Evolutionary conservation across 2,797 vertebrate genomes (phyloP).

Genomic region (Rhinatrema bivittatum): DNA sequence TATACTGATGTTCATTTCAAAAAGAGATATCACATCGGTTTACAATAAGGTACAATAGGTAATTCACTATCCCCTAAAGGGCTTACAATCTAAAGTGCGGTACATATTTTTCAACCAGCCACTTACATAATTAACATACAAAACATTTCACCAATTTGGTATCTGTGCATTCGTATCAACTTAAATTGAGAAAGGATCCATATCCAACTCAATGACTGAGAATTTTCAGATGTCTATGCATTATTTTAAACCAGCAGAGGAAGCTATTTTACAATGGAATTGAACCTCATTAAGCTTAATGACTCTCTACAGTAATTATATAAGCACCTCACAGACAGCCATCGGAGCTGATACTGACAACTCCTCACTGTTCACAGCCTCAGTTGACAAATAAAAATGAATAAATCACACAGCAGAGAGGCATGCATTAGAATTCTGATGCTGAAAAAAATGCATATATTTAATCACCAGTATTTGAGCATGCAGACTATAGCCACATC

Average conservation of each 20-base stretch:
- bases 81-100: no score
- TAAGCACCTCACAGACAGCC: constrained; percentile 29
- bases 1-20: no score
- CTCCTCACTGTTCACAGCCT: constrained; percentile 28
- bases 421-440: constrained; percentile 3
- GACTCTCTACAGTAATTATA: constrained; percentile 44
- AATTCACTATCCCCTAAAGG: no score
- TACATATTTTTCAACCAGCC: no score
- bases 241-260: constrained; percentile 15
- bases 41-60: no score
- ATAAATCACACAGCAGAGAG: constrained; percentile 28
- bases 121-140: no score
- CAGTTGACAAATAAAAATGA: constrained; percentile 37
- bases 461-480: neutral
- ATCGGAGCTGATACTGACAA: constrained; percentile 35
- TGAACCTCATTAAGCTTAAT: constrained; percentile 10
- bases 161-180: no score
- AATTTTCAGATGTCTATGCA: no score
- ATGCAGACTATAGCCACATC: neutral
- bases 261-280: constrained; percentile 8
- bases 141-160: no score
- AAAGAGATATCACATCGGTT: no score
- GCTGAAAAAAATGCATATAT: neutral
- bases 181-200: no score
- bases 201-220: neutral